phyloP scores from a whole-genome alignment of 2,888 invertebrate genomes.

The Atethmia centrago region DNA sequence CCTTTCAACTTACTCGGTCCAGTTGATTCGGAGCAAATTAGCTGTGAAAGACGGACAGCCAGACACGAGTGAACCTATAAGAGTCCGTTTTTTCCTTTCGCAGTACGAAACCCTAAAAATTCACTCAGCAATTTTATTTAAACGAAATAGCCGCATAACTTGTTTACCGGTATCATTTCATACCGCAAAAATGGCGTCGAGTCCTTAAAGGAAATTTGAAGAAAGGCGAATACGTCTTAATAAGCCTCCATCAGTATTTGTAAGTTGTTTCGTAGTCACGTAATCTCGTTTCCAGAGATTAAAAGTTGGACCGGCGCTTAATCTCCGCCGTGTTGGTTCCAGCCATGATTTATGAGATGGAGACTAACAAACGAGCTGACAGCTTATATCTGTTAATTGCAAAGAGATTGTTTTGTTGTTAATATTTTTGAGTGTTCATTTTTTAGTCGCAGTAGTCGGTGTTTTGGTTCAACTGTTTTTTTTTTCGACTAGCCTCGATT shows the following conservation, averaged over 20 bases:
- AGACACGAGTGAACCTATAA: too few relatives aligned
- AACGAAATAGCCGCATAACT: not conserved
- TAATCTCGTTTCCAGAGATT: conserved; percentile 68
- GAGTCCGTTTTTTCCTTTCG: too few relatives aligned
- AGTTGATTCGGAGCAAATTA: too few relatives aligned
- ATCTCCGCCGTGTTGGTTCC: conserved; percentile 61
- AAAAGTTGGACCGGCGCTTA: conserved; percentile 67
- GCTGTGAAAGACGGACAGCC: too few relatives aligned
- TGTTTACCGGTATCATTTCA: conserved; percentile 29
- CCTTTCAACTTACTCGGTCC: too few relatives aligned
- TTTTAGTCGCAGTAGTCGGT: conserved; percentile 7
- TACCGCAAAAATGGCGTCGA: conserved; percentile 13
- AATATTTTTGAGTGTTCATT: conserved; percentile 42
- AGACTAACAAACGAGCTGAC: conserved; percentile 65
- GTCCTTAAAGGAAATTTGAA: conserved; percentile 30
- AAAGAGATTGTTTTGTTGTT: conserved; percentile 59
- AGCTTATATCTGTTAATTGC: conserved; percentile 58
- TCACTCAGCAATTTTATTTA: not conserved
- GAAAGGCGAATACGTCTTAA: conserved; percentile 45
- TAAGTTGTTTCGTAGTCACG: conserved; percentile 60
- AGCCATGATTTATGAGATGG: conserved; percentile 66
- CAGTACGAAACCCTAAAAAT: too few relatives aligned
- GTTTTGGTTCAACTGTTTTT: not conserved
- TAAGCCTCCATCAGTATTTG: conserved; percentile 53
- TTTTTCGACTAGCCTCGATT: too few relatives aligned